A percentile compares a stretch with the other conserved stretches of the same genome.
These are phyloP conservation scores for Dendrolimus houi DNA, from an alignment of 2,888 invertebrate species.

Conservation along the genomic window DNA sequence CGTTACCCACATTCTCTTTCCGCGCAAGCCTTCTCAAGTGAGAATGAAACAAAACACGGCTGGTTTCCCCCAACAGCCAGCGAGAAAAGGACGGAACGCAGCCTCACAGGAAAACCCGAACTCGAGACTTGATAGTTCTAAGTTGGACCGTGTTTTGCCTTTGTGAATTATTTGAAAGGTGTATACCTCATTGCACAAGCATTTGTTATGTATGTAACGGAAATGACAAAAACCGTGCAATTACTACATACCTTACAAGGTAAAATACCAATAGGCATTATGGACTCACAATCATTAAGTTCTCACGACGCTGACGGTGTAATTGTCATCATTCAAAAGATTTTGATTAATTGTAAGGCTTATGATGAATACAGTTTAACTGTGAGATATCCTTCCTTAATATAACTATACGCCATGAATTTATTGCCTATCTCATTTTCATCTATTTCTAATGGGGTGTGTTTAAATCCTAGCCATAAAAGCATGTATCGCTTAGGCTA, in stretches of 20 bases:
- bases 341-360: not conserved
- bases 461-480: no score
- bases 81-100: slow-evolving; percentile 44
- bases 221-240: slow-evolving; percentile 46
- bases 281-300: slow-evolving; percentile 4
- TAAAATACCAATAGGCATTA: slow-evolving; percentile 17
- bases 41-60: slow-evolving; percentile 46
- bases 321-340: not conserved
- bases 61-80: slow-evolving; percentile 22
- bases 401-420: no score
- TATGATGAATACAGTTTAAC: no score
- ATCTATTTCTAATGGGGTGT: no score
- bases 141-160: slow-evolving; percentile 66
- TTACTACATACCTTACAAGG: slow-evolving; percentile 33
- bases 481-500: no score
- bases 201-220: slow-evolving; percentile 46
- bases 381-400: no score
- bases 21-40: slow-evolving; percentile 73
- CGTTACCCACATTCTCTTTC: slow-evolving; percentile 76
- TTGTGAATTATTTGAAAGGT: slow-evolving; percentile 68
- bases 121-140: slow-evolving; percentile 69
- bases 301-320: not conserved
- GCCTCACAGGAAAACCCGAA: slow-evolving; percentile 70
- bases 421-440: no score
- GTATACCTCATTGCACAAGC: slow-evolving; percentile 58